Evolutionary conservation across 2,113 vertebrate species (phyloP).

Genomic region (Dolichotis patagonum): DNA sequence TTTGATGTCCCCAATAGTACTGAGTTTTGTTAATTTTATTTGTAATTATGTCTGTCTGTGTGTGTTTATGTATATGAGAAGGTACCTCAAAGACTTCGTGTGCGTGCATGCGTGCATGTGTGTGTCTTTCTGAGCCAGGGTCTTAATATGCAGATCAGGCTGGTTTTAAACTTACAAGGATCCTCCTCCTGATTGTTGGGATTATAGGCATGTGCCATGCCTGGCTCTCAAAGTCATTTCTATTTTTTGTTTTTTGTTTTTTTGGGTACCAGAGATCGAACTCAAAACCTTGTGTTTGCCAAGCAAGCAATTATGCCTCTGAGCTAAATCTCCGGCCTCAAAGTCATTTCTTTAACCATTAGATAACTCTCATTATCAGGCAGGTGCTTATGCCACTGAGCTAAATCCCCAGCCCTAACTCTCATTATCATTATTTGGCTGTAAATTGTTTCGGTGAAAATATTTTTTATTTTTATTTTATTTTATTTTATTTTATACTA

Average conservation of each 20-base stretch:
- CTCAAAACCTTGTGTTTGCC: too few species aligned
- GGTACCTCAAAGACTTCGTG: not conserved
- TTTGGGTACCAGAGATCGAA: too few species aligned
- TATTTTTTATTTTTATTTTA: not conserved
- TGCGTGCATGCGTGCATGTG: not conserved
- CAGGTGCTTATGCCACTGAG: too few species aligned
- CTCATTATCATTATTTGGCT: constrained; percentile 34
- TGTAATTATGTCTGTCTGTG: not conserved
- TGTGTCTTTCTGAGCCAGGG: not conserved
- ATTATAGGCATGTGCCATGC: too few species aligned
- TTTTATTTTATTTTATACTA: not conserved
- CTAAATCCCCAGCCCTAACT: not conserved
- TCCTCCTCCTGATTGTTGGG: too few species aligned
- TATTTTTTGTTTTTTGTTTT: too few species aligned
- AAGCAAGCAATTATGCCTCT: too few species aligned
- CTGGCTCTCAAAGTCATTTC: too few species aligned
- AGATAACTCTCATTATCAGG: not conserved
- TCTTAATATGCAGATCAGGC: too few species aligned
- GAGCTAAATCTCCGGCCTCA: too few species aligned
- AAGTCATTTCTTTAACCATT: not conserved
- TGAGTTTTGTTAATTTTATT: constrained; percentile 43
- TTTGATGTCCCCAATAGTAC: not conserved
- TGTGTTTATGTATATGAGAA: not conserved
- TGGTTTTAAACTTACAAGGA: too few species aligned
- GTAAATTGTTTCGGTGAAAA: not conserved